Conservation (phyloP, 2,888 invertebrate genomes). For the Acanthopleura granulata region DNA sequence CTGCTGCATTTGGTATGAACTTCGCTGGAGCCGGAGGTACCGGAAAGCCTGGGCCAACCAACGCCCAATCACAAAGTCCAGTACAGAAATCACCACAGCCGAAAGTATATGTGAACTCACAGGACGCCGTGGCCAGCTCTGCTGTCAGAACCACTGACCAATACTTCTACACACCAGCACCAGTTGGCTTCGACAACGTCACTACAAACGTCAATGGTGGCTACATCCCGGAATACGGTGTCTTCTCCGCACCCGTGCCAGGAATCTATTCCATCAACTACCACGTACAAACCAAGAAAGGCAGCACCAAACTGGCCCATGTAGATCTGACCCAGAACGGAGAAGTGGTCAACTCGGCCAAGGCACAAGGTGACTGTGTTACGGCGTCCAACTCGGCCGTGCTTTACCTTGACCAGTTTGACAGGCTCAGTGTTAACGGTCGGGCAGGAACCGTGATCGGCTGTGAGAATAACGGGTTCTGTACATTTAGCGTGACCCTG, state of each 20-base stretch:
- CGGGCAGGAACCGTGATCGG: not conserved
- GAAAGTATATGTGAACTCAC: not conserved
- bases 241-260: not conserved
- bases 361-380: not conserved
- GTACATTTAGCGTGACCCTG: not conserved
- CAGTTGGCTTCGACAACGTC: not conserved
- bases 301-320: not conserved
- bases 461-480: not conserved
- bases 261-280: not conserved
- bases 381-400: not conserved
- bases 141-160: not conserved
- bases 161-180: not conserved
- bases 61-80: no score
- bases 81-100: no score
- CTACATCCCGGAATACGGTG: not conserved
- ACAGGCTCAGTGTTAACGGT: not conserved
- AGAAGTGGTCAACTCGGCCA: not conserved
- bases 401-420: not conserved
- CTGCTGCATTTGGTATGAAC: no score
- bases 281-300: not conserved
- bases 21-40: no score
- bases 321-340: not conserved
- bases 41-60: no score
- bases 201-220: not conserved
- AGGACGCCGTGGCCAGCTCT: not conserved